Base-by-base conservation (phyloP, 2,888 invertebrate species). In the Phytoseiulus persimilis region DNA sequence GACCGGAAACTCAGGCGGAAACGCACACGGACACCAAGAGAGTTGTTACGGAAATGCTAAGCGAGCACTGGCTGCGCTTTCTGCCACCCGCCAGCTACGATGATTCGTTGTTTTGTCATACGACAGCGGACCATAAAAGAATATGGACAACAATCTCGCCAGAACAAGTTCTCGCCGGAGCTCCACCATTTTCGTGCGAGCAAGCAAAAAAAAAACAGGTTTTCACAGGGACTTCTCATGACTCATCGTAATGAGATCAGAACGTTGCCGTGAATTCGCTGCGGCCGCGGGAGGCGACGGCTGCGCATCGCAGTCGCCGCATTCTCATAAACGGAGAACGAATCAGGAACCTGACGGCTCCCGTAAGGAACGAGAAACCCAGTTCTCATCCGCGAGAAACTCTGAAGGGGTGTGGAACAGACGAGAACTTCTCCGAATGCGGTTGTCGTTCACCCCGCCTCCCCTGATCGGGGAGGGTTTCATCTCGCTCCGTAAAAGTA, bases 41-140 rank as follows among this genome's bases (percentile, higher is more conserved):
- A 65, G 65, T 65, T 65, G 65, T 65, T 65, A 65, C 65, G 65
- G 65, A 65, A 65, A 65, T 65, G 65, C 65, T 65, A 65, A 65
- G 65, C 65, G 65, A 65, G 65, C 28, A 14, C 65, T 28, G 65
- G 65, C 65, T 23, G 65, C 65, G 65, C 65, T 65, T 65, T 65
- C 65, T 65, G 65, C 65, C 65, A 65, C 65, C 65, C 1, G 65
- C 11, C 65, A 23, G 65, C 65, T 23, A 23, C 65, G 65, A 65
- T 65, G 65, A 28, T 65, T 65, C 65, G 65, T 65, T 65, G 65
- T 65, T 65, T 65, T 65, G 65, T 65, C 65, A 65, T 65, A 14
- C 18, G 65, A 23, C 65, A 65, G 65, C 18, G 65, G 65, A 65
- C 65, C 65, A 65, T 65, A 65, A 28, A 65, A 65, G 65, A 65